Conservation (phyloP, 1,140 invertebrate species). For the Condylostylus longicornis region DNA sequence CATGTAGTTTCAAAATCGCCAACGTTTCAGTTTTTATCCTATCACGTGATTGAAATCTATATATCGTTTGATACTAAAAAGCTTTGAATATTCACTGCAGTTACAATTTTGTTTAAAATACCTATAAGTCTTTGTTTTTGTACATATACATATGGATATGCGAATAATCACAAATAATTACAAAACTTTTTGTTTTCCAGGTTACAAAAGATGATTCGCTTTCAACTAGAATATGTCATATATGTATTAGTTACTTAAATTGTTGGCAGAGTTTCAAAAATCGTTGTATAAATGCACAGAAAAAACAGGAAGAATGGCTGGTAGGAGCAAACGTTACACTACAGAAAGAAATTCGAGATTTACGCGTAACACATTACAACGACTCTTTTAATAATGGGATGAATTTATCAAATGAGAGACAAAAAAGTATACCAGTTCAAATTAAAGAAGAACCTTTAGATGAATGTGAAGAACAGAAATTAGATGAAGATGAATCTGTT, state of each 20-base stretch:
- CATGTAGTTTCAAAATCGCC: no score
- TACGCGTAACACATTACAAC: no score
- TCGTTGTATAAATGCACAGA: conserved; percentile 25
- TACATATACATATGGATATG: no score
- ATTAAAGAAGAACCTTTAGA: conserved; percentile 30
- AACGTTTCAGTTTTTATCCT: no score
- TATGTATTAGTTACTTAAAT: conserved; percentile 31
- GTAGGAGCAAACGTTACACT: no score
- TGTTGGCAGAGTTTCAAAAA: conserved; percentile 33
- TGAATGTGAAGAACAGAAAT: conserved; percentile 21
- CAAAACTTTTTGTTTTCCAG: conserved; percentile 14
- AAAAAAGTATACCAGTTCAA: conserved; percentile 25
- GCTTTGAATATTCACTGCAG: no score
- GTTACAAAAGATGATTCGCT: conserved; percentile 24
- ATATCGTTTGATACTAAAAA: no score
- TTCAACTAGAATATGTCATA: conserved; percentile 27
- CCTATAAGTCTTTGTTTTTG: background rate
- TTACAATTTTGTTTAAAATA: background rate
- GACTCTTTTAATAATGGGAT: no score
- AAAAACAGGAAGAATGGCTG: conserved; percentile 27
- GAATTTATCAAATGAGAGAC: no score
- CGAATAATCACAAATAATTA: no score
- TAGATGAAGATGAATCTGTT: conserved; percentile 22
- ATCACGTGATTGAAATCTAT: no score
- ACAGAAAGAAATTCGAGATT: no score